These are phyloP conservation scores for Harpalus rubripes DNA, from an alignment of 2,888 invertebrate genomes.

Conservation along the genomic window DNA sequence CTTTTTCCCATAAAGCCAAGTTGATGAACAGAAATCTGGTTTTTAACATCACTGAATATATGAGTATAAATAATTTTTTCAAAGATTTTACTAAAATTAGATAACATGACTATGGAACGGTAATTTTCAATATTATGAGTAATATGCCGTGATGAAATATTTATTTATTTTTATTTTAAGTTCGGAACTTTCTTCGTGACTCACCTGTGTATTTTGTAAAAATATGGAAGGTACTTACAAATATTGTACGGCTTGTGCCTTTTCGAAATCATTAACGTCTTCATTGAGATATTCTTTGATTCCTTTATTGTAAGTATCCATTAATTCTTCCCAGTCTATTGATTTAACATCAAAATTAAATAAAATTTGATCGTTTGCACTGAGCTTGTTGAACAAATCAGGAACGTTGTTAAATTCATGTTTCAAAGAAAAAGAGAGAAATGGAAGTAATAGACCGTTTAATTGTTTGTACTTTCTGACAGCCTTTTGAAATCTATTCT, in stretches of 20 bases:
- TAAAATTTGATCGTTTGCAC: background rate
- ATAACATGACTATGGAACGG: too few species aligned
- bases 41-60: too few species aligned
- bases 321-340: background rate
- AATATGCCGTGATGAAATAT: too few species aligned
- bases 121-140: too few species aligned
- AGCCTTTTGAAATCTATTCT: background rate
- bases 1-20: too few species aligned
- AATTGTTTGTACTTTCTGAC: background rate
- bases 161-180: too few species aligned
- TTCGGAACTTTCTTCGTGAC: too few species aligned
- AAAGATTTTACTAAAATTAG: too few species aligned
- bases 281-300: background rate
- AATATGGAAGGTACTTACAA: background rate
- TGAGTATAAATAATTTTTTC: too few species aligned
- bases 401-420: background rate
- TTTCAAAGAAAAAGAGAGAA: background rate
- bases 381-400: background rate
- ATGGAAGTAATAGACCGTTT: background rate
- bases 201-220: background rate
- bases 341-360: conserved; percentile 9
- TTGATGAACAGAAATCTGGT: too few species aligned
- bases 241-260: background rate
- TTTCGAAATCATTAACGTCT: background rate
- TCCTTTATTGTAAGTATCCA: background rate